Base-by-base conservation (phyloP, 2,888 invertebrate species). In the Lycia hirtaria region DNA sequence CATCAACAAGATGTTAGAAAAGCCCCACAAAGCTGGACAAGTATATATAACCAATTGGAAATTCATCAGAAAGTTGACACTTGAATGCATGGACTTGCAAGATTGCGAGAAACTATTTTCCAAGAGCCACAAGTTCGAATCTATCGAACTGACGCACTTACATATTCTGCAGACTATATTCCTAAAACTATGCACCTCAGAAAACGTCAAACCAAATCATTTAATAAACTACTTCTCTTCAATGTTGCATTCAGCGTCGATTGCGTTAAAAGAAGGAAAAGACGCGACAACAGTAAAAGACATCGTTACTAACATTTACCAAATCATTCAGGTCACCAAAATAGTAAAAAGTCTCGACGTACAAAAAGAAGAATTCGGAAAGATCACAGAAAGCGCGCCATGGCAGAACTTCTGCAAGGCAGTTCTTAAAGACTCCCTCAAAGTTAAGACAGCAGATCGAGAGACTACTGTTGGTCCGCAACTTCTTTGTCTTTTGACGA, bases 1-100 rank as follows among this genome's bases (percentile, higher is more conserved):
- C 61, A 93, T 96, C 28, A 78, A 88, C 45, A 94, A 94, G 78
- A 88, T 94, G 59, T 81, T 95, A 35, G 94, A 94, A 69, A 95
- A 95, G 72, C 95, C 95, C 0, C 94, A 94, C 60, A 95, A 95
- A 83, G 94, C 94, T 3, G 94, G 94, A 0, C 93, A 94, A 65
- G 93, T 95, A 47, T 94, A 95, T 64, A 84, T 93, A 37, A 92
- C 93, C 52, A 93, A 94, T 75, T 90, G 93, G 55, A 77, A 85
- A 49, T 93, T 94, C n/a, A 89, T 95, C 20, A 85, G 87, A 6
- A 91, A 92, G 64, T 76, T 96, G 40, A 92, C 96, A 32, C 80
- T 94, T 0, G 87, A 90, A 65, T 94, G 93, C 69, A 94, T 95
- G 93, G 89, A 93, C 0, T 62, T 84, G 9, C 87, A 93, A 12